Percentiles rank a stretch among this genome's conserved stretches.
Evolutionary conservation across 2,888 invertebrate genomes (phyloP).

Genomic region (Dinocampus coccinellae): DNA sequence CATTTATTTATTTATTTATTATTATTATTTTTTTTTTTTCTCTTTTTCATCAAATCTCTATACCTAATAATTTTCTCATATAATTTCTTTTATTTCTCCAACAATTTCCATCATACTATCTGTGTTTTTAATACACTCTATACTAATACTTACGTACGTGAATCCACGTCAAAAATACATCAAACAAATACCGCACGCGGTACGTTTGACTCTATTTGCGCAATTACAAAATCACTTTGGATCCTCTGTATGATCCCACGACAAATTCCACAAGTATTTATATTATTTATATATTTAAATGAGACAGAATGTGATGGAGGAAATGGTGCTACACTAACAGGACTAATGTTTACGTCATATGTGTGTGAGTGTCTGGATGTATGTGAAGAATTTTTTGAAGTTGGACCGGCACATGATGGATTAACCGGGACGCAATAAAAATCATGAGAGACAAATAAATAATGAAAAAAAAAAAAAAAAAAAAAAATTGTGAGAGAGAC

Average conservation of each 20-base stretch:
- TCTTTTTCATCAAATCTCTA: too few relatives aligned
- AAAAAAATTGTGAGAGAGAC: neutral
- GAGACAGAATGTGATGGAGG: neutral
- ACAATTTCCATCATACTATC: too few relatives aligned
- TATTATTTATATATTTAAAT: constrained; percentile 1
- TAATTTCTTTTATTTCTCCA: too few relatives aligned
- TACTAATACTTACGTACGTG: too few relatives aligned
- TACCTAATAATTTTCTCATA: too few relatives aligned
- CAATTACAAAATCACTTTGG: constrained; percentile 26
- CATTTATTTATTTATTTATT: too few relatives aligned
- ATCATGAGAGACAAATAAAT: neutral
- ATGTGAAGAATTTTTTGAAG: constrained; percentile 1
- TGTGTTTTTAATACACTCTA: too few relatives aligned
- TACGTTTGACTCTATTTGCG: constrained; percentile 14
- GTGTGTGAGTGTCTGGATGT: neutral
- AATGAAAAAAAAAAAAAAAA: neutral
- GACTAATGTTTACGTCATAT: neutral
- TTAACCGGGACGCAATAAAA: constrained; percentile 1
- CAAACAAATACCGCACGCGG: neutral
- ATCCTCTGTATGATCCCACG: neutral
- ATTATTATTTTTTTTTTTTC: too few relatives aligned
- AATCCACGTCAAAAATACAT: neutral
- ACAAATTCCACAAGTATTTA: neutral
- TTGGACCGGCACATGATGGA: neutral
- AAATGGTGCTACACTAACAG: neutral